Base-by-base conservation (phyloP, 2,113 vertebrate species). In the Onychostruthus taczanowskii region DNA sequence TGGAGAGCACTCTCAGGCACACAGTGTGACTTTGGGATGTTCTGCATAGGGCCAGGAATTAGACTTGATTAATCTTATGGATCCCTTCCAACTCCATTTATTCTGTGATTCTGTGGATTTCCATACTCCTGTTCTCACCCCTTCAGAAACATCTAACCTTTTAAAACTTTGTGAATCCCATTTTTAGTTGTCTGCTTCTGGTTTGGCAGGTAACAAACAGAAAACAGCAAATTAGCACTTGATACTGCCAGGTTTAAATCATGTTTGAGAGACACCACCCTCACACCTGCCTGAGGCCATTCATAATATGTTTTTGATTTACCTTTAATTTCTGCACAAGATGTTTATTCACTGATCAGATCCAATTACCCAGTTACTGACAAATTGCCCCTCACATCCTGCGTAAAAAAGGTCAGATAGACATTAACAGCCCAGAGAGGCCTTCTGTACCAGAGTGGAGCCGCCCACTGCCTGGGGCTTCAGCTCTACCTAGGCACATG, bases 1-100 rank as follows among this genome's bases (percentile, higher is more conserved):
- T 35, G 13, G 16, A 43, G 13, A 58, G 20, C 5, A 1, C 10
- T 26, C 16, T 31, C 0, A 0, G 26, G 44, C 16, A 58, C 26
- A 21, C 0, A 0, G 2, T 67, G 52, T 50, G 8, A 55, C 28
- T n/a, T 11, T 46, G 59, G 28, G 14, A 4, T 46, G 27, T 53
- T 13, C 31, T 41, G 26, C 6, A 20, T 17, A 59, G 31, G 7
- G 5, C 4, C 17, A 31, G 44, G 22, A 69, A 15, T 2, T 33
- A 13, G 27, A 23, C 22, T 61, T 27, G 22, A 77, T 44, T 18
- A 52, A 22, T 11, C 21, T 8, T 23, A 7, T 44, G 33, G 6
- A 18, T 46, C 11, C 3, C 22, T 53, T 87, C 18, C 22, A 69
- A 20, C 12, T 78, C 39, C 39, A 11, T 6, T 28, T 62, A 37